These are phyloP conservation scores for Odontomachus brunneus DNA, from an alignment of 1,140 invertebrate genomes.

Conservation along the genomic window DNA sequence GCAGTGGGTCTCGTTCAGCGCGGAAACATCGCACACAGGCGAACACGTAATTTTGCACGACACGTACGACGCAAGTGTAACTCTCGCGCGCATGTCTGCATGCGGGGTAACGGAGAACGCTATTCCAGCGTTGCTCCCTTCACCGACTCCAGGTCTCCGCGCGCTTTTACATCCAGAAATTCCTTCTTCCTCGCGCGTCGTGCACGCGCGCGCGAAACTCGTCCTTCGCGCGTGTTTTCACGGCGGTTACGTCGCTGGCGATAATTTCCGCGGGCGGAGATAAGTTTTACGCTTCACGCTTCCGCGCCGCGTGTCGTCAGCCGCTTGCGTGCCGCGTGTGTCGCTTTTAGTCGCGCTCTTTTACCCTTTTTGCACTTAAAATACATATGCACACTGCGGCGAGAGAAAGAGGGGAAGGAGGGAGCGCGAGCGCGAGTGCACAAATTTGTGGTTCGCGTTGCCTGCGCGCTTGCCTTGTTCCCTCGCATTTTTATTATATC, in stretches of 20 bases:
- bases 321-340: slow-evolving; percentile 12
- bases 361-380: slow-evolving; percentile 33
- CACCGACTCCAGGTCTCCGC: slow-evolving; percentile 63
- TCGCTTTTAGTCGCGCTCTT: slow-evolving; percentile 40
- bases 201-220: slow-evolving; percentile 34
- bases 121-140: background rate
- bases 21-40: slow-evolving; percentile 31
- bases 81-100: slow-evolving; percentile 52
- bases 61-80: slow-evolving; percentile 3
- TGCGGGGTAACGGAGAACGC: slow-evolving; percentile 11
- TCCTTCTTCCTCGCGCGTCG: too few relatives aligned
- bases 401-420: background rate
- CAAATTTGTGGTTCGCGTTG: slow-evolving; percentile 1
- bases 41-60: slow-evolving; percentile 9
- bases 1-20: too few relatives aligned
- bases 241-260: slow-evolving; percentile 37
- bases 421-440: background rate
- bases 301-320: slow-evolving; percentile 10
- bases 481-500: background rate
- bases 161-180: slow-evolving; percentile 62
- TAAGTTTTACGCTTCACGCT: slow-evolving; percentile 57
- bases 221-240: slow-evolving; percentile 14
- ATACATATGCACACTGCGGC: slow-evolving; percentile 12
- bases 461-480: background rate
- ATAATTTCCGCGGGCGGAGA: slow-evolving; percentile 55